These are phyloP conservation scores for Opisthocomus hoazin DNA, from an alignment of 2,113 vertebrate species.

Conservation along the genomic window DNA sequence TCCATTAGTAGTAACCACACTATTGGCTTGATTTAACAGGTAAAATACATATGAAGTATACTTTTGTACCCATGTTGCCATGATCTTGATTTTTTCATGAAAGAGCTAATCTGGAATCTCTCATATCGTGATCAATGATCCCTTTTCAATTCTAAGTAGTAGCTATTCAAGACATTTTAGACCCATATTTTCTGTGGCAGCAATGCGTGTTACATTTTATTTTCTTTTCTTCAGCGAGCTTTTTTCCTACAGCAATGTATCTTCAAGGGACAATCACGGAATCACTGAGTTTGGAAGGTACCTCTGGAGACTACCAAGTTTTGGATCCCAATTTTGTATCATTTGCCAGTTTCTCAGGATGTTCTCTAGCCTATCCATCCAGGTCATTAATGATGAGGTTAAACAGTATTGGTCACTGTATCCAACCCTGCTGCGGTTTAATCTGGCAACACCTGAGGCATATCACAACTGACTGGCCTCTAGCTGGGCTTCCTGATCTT, in stretches of 20 bases:
- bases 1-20: fast-evolving
- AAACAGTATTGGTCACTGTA: fast-evolving
- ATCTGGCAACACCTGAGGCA: no score
- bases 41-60: not conserved
- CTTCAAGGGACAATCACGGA: not conserved
- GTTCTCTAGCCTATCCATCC: not conserved
- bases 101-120: not conserved
- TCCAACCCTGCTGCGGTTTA: no score
- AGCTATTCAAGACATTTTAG: not conserved
- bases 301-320: not conserved
- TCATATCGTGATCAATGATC: not conserved
- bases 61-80: no score
- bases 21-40: not conserved
- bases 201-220: not conserved
- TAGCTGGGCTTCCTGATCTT: not conserved
- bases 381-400: not conserved
- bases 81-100: not conserved
- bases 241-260: not conserved
- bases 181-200: not conserved
- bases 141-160: not conserved
- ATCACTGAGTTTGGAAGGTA: not conserved
- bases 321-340: not conserved
- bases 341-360: not conserved
- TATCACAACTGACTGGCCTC: not conserved
- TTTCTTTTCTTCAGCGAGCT: not conserved